A percentile compares a stretch with the other conserved stretches of the same genome.
These are phyloP conservation scores for Drosophila leontia DNA, from an alignment of 1,140 invertebrate genomes.

Conservation along the genomic window DNA sequence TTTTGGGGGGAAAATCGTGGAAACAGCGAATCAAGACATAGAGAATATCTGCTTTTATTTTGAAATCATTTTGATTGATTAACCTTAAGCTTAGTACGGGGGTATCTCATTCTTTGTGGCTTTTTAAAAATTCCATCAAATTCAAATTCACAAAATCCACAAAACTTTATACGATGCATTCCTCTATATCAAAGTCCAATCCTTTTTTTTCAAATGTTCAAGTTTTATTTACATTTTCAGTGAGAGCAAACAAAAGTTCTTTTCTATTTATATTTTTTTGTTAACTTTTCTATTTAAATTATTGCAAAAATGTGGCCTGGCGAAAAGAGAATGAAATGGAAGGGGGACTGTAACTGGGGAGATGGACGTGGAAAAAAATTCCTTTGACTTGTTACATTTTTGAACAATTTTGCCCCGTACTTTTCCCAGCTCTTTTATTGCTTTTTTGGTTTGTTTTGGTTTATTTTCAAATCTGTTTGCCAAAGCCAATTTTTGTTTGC, in stretches of 20 bases:
- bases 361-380: constrained; percentile 33
- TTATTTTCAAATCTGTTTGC: constrained; percentile 40
- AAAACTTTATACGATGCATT: constrained; percentile 5
- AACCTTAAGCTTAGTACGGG: background rate
- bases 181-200: background rate
- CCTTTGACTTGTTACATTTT: constrained; percentile 52
- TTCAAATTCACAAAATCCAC: constrained; percentile 12
- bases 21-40: background rate
- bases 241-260: constrained; percentile 17
- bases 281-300: constrained; percentile 42
- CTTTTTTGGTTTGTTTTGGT: constrained; percentile 41
- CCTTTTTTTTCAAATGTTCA: constrained; percentile 19
- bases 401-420: constrained; percentile 26
- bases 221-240: constrained; percentile 27
- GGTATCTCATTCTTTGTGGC: background rate
- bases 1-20: background rate
- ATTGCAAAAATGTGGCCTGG: constrained; percentile 28
- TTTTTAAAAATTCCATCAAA: constrained; percentile 17
- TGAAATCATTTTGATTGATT: constrained; percentile 6
- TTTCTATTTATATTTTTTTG: constrained; percentile 4
- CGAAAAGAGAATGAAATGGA: constrained; percentile 4
- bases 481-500: constrained; percentile 45
- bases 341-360: background rate
- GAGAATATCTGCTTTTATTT: constrained; percentile 2
- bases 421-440: constrained; percentile 40